Base-by-base conservation (phyloP, 2,888 invertebrate genomes). In the Machimus rusticus region DNA sequence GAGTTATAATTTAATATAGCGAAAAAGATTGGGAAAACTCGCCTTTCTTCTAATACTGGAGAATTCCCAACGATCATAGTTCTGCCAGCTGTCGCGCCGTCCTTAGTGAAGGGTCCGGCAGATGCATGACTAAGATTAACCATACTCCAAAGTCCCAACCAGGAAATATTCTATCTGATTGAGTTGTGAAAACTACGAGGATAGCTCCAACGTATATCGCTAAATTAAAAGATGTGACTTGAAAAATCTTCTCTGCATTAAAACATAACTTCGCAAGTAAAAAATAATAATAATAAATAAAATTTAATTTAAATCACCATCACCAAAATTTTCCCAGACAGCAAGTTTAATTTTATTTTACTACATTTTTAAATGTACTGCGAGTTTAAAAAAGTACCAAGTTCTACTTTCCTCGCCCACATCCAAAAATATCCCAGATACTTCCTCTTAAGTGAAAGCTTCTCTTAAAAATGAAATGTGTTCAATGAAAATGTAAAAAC, bases 1-100 rank as follows among this genome's bases (percentile, higher is more conserved):
- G 51, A 66, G 57, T 82, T 82, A 82, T 66, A 37, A 82, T 82
- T 82, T 82, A 82, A 51, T 82, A 51, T 82, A 37, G 46, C 9
- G 37, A 57, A 82, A 82, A 37, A 81, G 31, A 66, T 66, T 66
- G 66, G 66, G 66, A 66, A 46, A 66, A 66, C 66, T 66, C 28
- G 66, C 66, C 66, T 66, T 66, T 66, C 66, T 66, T 66, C 66
- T 66, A 66, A 66, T 66, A 28, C 66, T 14, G 66, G 5, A 66
- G 66, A 66, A 66, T 66, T 66, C 66, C 66, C 66, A 66, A 66
- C 57, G 57, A 28, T 66, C 66, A 66, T 66, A 66, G 66, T 66
- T 66, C 66, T 66, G 66, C 66, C 66, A 28, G 66, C 66, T 66
- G 66, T 66, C 66, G 23, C 66, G 9, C 66, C 66, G 12, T 16